Evolutionary conservation across 2,113 vertebrate genomes (phyloP).

Genomic region (Tragelaphus buxtoni): DNA sequence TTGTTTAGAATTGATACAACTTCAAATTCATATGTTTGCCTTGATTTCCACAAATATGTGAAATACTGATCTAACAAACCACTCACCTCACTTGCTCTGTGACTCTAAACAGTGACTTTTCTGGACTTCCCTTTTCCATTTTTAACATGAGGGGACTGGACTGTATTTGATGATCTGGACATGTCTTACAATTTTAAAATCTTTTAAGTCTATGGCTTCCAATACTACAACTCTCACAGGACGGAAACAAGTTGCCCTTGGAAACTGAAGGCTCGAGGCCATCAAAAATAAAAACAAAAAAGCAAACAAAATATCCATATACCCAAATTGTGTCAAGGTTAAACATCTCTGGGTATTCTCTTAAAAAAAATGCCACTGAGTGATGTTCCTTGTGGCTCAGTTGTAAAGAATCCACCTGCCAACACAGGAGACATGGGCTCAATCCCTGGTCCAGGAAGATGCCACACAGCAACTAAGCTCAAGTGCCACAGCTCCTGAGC

Average conservation of each 20-base stretch:
- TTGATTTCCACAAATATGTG: neutral
- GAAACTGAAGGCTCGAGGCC: neutral
- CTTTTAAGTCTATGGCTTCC: neutral
- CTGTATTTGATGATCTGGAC: neutral
- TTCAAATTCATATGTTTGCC: neutral
- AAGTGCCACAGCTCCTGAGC: neutral
- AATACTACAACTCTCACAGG: neutral
- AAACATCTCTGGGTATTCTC: neutral
- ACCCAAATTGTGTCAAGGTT: neutral
- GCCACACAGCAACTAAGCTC: neutral
- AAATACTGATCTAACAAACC: neutral
- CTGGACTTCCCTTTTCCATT: neutral
- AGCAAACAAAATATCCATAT: neutral
- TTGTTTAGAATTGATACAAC: neutral
- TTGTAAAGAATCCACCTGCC: neutral
- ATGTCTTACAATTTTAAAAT: neutral
- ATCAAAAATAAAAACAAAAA: neutral
- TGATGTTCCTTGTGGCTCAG: neutral
- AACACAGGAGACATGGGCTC: neutral
- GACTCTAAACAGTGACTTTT: neutral
- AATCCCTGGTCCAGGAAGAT: neutral
- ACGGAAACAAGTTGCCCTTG: neutral
- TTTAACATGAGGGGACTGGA: neutral
- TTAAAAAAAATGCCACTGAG: neutral
- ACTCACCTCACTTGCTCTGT: neutral